Conservation (phyloP, 2,797 vertebrate species). For the Eupleurogrammus muticus region DNA sequence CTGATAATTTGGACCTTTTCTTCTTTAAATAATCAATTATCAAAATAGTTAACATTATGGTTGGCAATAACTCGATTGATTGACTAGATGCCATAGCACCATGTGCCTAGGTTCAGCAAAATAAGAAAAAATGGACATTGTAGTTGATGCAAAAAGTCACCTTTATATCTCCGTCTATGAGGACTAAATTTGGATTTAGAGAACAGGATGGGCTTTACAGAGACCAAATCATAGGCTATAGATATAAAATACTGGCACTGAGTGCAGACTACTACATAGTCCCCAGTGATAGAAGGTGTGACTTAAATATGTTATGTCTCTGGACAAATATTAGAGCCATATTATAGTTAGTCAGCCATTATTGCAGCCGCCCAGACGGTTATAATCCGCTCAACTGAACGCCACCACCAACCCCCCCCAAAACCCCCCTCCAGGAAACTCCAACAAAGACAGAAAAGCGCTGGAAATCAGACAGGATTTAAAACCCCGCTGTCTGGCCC, state of each 20-base stretch:
- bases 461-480: conserved; percentile 70
- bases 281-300: background rate
- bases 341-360: conserved; percentile 29
- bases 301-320: background rate
- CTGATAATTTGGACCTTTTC: too few relatives aligned
- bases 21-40: too few relatives aligned
- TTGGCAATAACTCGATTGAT: too few relatives aligned
- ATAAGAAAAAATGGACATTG: too few relatives aligned
- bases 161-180: too few relatives aligned
- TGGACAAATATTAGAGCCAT: conserved; percentile 24
- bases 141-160: too few relatives aligned
- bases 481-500: conserved; percentile 29
- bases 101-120: too few relatives aligned
- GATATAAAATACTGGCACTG: background rate
- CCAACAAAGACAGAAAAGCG: conserved; percentile 67
- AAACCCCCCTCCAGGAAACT: conserved; percentile 45
- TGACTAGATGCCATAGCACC: too few relatives aligned
- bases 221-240: background rate
- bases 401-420: conserved; percentile 33
- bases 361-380: conserved; percentile 67
- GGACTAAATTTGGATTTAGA: too few relatives aligned
- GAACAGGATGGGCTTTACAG: background rate
- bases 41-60: too few relatives aligned
- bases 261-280: too few relatives aligned
- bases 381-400: conserved; percentile 73